Percentiles rank a stretch among this genome's conserved stretches.
Evolutionary conservation across 2,888 invertebrate genomes (phyloP).

Genomic region (Anticlea derivata): DNA sequence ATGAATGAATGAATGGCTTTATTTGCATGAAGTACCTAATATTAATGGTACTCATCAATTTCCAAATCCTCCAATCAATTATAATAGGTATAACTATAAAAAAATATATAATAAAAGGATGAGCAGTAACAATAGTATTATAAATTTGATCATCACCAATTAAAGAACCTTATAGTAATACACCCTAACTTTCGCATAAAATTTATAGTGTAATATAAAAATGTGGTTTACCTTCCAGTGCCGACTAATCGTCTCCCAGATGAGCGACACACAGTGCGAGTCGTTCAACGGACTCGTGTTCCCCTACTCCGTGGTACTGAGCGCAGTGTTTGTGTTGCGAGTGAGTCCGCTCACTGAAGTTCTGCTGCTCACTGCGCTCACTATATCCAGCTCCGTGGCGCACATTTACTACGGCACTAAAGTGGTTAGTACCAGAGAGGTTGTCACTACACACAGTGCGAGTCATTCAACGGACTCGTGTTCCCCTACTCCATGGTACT

Average conservation of each 20-base stretch:
- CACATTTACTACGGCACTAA: slow-evolving; percentile 96
- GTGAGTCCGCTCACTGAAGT: slow-evolving; percentile 84
- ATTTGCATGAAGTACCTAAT: slow-evolving; percentile 89
- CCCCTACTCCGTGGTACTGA: slow-evolving; percentile 81
- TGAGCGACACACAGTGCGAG: slow-evolving; percentile 97
- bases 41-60: slow-evolving; percentile 92
- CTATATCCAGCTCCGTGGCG: slow-evolving; percentile 87
- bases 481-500: slow-evolving; percentile 83
- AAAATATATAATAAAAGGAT: slow-evolving; percentile 93
- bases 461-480: slow-evolving; percentile 89
- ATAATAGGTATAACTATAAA: slow-evolving; percentile 89
- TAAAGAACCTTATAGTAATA: slow-evolving; percentile 85
- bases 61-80: slow-evolving; percentile 93
- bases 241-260: slow-evolving; percentile 98
- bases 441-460: slow-evolving; percentile 95
- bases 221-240: slow-evolving; percentile 85
- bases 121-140: slow-evolving; percentile 90
- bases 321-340: slow-evolving; percentile 58
- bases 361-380: slow-evolving; percentile 88
- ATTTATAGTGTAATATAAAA: no score
- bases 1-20: no score
- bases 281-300: slow-evolving; percentile 88
- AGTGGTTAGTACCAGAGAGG: slow-evolving; percentile 92
- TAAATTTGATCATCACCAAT: slow-evolving; percentile 90
- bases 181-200: no score